Base-by-base conservation (phyloP, 2,113 vertebrate species). In the Glaucidium brasilianum region DNA sequence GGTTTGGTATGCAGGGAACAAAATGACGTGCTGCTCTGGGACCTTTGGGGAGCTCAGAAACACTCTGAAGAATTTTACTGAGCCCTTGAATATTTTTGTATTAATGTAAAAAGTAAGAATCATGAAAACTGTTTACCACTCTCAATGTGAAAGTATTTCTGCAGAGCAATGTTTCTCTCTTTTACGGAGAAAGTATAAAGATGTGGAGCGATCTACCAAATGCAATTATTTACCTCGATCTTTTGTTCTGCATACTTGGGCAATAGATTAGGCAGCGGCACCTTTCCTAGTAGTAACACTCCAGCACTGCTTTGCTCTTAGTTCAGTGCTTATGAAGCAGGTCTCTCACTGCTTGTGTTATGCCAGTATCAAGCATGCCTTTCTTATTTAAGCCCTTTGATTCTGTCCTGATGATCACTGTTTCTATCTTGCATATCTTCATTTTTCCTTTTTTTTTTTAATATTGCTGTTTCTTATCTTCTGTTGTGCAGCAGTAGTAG, bases 51-150 rank as follows among this genome's bases (percentile, higher is more conserved):
- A 12, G 64, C 63, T 52, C 11, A 1, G 76, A 1, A 8, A 5
- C 19, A 0, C 45, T 11, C 12, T 0, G 35, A 6, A 4, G 49
- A 1, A 14, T 12, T 23, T 3, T 20, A 7, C 4, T 6, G 62
- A 89, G 43, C 79, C 43, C 15, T 25, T 4, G 11, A 6, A 0
- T 23, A 0, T 21, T 27, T 58, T 17, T 10, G 1, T 12, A 1
- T 9, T 11, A 2, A 1, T 2, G 14, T 4, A 32, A 34, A 25
- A 8, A 32, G 34, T 23, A 50, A 9, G 35, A 5, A 27, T 16
- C 34, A 23, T 21, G 58, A 2, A 1, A 32, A 32, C 19, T 20
- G 0, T 7, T 55, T 19, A 0, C 25, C 4, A 0, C 20, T 83
- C 53, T 34, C 34, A 1, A 0, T 2, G 30, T 23, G 23, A 25